Percentiles rank a stretch among this genome's conserved stretches.
Conservation (phyloP, 2,797 vertebrate genomes). For the Neosalanx taihuensis region DNA sequence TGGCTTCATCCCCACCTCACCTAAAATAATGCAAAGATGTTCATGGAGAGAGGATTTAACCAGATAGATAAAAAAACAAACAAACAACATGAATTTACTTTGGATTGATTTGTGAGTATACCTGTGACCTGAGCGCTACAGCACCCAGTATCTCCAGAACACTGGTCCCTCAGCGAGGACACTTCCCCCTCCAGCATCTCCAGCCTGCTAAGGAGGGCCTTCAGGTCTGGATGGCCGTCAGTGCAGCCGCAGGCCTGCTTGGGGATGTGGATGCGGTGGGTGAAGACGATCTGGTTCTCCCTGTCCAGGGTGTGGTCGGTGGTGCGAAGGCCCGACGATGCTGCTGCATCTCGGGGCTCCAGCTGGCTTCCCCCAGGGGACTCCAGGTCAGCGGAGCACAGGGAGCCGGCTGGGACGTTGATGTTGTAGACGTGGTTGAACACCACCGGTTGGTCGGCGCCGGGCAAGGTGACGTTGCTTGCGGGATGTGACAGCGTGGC, state of each 20-base stretch:
- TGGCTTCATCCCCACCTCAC: conserved; percentile 79
- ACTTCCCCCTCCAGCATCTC: conserved; percentile 90
- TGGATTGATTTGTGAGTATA: conserved; percentile 39
- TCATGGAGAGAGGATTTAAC: neutral
- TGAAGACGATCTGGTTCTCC: conserved; percentile 94
- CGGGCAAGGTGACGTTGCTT: conserved; percentile 78
- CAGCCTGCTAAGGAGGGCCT: conserved; percentile 86
- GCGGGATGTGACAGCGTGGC: conserved; percentile 44
- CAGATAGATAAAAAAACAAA: neutral
- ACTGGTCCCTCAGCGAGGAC: conserved; percentile 85
- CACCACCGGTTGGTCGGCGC: conserved; percentile 78
- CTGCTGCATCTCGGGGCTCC: conserved; percentile 44
- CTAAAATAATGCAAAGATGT: conserved; percentile 56
- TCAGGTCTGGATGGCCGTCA: conserved; percentile 76
- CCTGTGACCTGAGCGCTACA: conserved; percentile 81
- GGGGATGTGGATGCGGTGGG: conserved; percentile 94
- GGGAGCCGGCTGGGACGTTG: conserved; percentile 81
- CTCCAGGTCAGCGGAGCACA: conserved; percentile 86
- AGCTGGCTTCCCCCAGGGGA: conserved; percentile 65
- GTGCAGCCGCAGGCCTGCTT: conserved; percentile 84
- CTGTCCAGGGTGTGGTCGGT: conserved; percentile 78
- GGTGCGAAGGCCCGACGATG: conserved; percentile 57
- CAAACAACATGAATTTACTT: neutral
- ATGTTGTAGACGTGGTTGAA: conserved; percentile 97
- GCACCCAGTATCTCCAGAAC: conserved; percentile 69